A percentile compares a stretch with the other conserved stretches of the same genome.
phyloP scores from a whole-genome alignment of 37 sponge, comb jelly and placozoan species.

The Petrosia ficiformis region DNA sequence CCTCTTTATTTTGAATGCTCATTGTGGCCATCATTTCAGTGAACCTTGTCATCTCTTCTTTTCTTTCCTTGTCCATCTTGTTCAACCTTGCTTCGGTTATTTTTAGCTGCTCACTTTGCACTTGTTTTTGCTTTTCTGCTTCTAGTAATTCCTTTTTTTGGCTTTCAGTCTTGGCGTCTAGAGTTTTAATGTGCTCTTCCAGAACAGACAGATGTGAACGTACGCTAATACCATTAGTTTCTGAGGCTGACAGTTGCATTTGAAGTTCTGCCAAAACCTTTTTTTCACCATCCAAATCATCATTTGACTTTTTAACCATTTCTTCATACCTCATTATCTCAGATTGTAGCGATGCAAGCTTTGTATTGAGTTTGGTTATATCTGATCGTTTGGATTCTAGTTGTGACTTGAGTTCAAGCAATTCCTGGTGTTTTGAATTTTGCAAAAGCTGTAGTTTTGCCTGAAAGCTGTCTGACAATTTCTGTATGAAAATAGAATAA shows the following conservation, averaged over 20 bases:
- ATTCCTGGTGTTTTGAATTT: neutral
- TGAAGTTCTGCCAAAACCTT: neutral
- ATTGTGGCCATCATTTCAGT: neutral
- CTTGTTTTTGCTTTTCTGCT: neutral
- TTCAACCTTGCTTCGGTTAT: neutral
- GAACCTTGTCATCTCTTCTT: neutral
- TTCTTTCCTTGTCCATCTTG: neutral
- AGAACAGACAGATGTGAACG: neutral
- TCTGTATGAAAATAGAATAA: neutral
- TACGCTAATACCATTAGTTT: neutral
- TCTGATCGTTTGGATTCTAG: constrained; percentile 2
- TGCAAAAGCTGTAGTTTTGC: neutral
- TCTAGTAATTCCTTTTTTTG: constrained; percentile 7
- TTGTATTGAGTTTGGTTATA: neutral
- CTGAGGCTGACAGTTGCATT: constrained; percentile 2
- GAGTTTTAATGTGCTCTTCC: neutral
- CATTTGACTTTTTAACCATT: neutral
- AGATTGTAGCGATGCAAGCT: neutral
- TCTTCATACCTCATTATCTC: neutral
- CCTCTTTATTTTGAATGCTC: neutral
- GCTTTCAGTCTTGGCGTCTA: neutral
- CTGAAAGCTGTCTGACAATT: neutral
- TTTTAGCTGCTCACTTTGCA: neutral
- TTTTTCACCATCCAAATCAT: neutral
- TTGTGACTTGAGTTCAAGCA: neutral